A percentile compares a stretch with the other conserved stretches of the same genome.
These are phyloP conservation scores for Petrocephalus zakoni DNA, from an alignment of 2,113 vertebrate species.

Conservation along the genomic window DNA sequence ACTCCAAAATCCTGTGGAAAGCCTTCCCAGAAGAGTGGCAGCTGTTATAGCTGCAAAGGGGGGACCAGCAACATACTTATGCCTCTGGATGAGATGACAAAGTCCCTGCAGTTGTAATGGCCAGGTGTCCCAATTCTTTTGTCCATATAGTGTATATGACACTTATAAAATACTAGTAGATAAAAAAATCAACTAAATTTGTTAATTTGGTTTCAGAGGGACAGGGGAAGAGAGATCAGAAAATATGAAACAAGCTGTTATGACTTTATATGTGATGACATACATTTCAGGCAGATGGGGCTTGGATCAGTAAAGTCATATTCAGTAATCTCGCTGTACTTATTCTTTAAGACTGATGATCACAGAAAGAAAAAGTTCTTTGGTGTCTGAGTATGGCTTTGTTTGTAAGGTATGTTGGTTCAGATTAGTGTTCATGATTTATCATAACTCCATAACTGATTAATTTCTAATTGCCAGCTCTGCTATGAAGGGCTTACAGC, in stretches of 20 bases:
- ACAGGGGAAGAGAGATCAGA: not conserved
- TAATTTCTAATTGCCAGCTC: not conserved
- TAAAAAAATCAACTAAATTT: not conserved
- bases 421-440: not conserved
- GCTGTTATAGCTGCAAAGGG: not conserved
- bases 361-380: not conserved
- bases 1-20: not conserved
- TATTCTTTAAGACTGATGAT: not conserved
- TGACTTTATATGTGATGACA: not conserved
- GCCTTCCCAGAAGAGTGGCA: not conserved
- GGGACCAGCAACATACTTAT: not conserved
- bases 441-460: not conserved
- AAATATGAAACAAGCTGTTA: not conserved
- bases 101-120: not conserved
- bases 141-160: not conserved
- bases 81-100: not conserved
- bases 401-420: not conserved
- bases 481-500: not conserved
- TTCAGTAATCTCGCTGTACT: not conserved
- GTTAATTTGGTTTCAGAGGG: not conserved
- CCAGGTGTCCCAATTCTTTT: not conserved
- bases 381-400: not conserved
- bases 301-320: not conserved
- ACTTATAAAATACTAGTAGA: not conserved
- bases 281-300: not conserved